Evolutionary conservation across 2,113 vertebrate species (phyloP).

Genomic region (Leuciscus idus): DNA sequence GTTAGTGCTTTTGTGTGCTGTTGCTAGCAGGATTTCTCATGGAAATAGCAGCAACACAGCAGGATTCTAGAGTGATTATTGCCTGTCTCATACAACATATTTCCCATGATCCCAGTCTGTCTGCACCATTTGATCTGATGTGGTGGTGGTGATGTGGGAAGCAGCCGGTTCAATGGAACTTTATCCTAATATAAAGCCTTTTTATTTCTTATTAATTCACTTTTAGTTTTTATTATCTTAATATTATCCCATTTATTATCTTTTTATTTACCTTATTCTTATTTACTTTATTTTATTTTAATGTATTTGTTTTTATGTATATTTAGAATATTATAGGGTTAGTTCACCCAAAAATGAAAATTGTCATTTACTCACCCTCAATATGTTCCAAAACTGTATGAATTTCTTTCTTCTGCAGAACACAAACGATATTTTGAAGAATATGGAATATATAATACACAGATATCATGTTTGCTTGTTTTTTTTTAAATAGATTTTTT

Average conservation of each 20-base stretch:
- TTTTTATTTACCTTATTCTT: too few relatives aligned
- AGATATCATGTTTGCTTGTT: too few relatives aligned
- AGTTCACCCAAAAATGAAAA: too few relatives aligned
- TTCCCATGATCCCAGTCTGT: neutral
- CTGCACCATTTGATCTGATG: neutral
- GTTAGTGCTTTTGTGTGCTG: neutral
- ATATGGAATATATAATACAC: too few relatives aligned
- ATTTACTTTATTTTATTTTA: neutral
- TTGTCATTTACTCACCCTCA: too few relatives aligned
- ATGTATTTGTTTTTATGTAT: neutral
- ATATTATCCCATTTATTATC: too few relatives aligned
- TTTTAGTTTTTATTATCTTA: too few relatives aligned
- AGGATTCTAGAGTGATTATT: neutral
- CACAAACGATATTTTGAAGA: too few relatives aligned
- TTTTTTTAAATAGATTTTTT: too few relatives aligned
- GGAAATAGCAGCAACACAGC: too few relatives aligned
- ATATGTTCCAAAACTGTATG: too few relatives aligned
- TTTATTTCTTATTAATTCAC: neutral
- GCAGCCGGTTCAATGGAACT: neutral
- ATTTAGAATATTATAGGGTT: neutral
- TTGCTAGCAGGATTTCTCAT: neutral
- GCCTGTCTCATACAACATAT: neutral
- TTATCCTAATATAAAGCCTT: neutral
- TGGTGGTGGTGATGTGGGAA: neutral
- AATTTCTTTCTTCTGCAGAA: too few relatives aligned